Evolutionary conservation across 2,888 invertebrate genomes (phyloP).

Genomic region (Tinea semifulvella): DNA sequence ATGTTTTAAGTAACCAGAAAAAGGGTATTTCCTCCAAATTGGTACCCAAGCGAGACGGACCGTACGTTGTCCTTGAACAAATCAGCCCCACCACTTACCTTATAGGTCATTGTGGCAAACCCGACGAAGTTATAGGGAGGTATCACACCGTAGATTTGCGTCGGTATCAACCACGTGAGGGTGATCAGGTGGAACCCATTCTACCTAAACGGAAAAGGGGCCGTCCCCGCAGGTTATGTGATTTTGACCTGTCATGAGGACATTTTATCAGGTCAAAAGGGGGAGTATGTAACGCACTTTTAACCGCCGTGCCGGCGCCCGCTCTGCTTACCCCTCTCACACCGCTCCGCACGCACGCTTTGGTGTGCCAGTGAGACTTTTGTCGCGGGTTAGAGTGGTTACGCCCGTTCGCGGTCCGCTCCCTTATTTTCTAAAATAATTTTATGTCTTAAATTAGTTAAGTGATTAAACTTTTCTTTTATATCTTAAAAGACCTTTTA

Average conservation of each 20-base stretch:
- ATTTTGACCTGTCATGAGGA: too few species aligned
- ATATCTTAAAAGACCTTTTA: too few species aligned
- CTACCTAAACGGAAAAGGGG: conserved; percentile 9
- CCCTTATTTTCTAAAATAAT: too few species aligned
- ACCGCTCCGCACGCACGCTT: too few species aligned
- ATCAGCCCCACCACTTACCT: conserved; percentile 6
- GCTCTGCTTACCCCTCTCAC: too few species aligned
- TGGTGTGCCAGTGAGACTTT: too few species aligned
- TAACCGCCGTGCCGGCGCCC: neutral
- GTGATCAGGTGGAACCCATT: neutral
- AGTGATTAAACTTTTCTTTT: too few species aligned
- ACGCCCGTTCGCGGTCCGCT: too few species aligned
- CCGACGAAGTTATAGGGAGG: neutral
- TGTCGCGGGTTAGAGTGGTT: too few species aligned
- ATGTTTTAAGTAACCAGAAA: neutral
- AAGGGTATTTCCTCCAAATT: conserved; percentile 11
- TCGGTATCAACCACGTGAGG: neutral
- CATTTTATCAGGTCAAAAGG: too few species aligned
- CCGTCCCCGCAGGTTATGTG: too few species aligned
- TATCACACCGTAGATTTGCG: conserved; percentile 10
- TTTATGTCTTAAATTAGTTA: too few species aligned
- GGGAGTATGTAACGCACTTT: neutral
- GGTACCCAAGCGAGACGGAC: conserved; percentile 13
- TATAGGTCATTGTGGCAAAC: neutral
- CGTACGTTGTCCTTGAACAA: conserved; percentile 8